Conservation (phyloP, 1,140 invertebrate genomes). For the Drosophila mayri region DNA sequence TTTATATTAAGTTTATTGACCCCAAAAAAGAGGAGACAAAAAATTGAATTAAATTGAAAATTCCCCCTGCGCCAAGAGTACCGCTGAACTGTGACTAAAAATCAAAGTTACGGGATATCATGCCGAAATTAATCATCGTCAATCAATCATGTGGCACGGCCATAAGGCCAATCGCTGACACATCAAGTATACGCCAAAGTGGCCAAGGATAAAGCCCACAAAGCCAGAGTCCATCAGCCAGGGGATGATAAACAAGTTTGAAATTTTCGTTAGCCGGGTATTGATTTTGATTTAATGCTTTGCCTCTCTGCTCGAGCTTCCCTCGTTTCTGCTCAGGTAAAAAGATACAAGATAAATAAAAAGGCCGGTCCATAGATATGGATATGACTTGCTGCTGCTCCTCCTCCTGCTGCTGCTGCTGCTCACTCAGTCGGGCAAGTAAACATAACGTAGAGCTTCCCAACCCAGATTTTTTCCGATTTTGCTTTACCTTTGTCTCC, state of each 20-base stretch:
- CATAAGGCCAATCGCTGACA: slow-evolving; percentile 46
- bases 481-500: slow-evolving; percentile 16
- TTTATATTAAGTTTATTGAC: slow-evolving; percentile 15
- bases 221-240: slow-evolving; percentile 29
- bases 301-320: not conserved
- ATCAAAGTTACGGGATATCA: slow-evolving; percentile 61
- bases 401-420: slow-evolving; percentile 25
- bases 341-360: slow-evolving; percentile 63
- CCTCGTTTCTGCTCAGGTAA: slow-evolving; percentile 23
- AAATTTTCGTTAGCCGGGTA: slow-evolving; percentile 61
- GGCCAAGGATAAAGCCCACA: slow-evolving; percentile 36
- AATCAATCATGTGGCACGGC: slow-evolving; percentile 66
- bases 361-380: slow-evolving; percentile 41
- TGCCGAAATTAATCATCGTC: slow-evolving; percentile 57
- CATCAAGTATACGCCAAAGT: slow-evolving; percentile 70
- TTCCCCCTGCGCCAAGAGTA: not conserved
- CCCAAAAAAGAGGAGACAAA: not conserved
- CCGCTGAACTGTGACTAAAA: slow-evolving; percentile 51
- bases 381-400: slow-evolving; percentile 33
- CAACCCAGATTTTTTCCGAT: slow-evolving; percentile 15
- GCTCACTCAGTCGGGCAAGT: slow-evolving; percentile 33
- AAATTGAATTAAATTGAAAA: slow-evolving; percentile 30
- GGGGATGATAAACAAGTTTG: slow-evolving; percentile 52
- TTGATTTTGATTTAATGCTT: slow-evolving; percentile 66
- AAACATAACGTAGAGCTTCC: slow-evolving; percentile 50